These are phyloP conservation scores for Saccostrea cuccullata DNA, from an alignment of 1,140 invertebrate genomes.

Conservation along the genomic window DNA sequence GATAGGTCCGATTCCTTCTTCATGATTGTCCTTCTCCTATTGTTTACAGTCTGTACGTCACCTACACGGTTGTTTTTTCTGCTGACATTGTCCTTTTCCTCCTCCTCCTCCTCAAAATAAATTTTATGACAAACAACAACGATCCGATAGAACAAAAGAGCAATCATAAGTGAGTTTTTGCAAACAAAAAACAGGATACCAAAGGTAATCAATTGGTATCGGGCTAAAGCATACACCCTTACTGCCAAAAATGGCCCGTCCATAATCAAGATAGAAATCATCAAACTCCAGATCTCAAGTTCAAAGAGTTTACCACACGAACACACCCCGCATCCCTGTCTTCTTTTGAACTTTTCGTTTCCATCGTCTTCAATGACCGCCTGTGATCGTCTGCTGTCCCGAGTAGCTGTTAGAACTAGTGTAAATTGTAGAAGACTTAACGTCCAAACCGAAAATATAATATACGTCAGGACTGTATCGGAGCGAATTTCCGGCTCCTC, in stretches of 20 bases:
- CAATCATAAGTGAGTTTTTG: constrained; percentile 90
- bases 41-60: background rate
- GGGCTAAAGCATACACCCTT: constrained; percentile 87
- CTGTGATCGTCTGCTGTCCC: constrained; percentile 38
- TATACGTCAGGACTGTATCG: constrained; percentile 59
- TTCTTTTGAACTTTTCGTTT: background rate
- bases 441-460: constrained; percentile 78
- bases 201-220: constrained; percentile 92
- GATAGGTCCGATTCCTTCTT: background rate
- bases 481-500: constrained; percentile 70
- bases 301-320: constrained; percentile 51
- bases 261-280: constrained; percentile 79
- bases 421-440: constrained; percentile 89
- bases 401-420: constrained; percentile 64
- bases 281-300: constrained; percentile 88
- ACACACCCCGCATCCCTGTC: constrained; percentile 43
- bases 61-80: background rate
- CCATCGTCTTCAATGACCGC: background rate
- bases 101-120: background rate
- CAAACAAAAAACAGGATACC: constrained; percentile 94
- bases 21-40: background rate
- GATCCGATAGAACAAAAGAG: constrained; percentile 79
- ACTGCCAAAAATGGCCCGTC: constrained; percentile 92
- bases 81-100: background rate
- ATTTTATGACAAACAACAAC: constrained; percentile 46